phyloP scores from a whole-genome alignment of 2,888 invertebrate genomes.

The Agrilus cyanescens region DNA sequence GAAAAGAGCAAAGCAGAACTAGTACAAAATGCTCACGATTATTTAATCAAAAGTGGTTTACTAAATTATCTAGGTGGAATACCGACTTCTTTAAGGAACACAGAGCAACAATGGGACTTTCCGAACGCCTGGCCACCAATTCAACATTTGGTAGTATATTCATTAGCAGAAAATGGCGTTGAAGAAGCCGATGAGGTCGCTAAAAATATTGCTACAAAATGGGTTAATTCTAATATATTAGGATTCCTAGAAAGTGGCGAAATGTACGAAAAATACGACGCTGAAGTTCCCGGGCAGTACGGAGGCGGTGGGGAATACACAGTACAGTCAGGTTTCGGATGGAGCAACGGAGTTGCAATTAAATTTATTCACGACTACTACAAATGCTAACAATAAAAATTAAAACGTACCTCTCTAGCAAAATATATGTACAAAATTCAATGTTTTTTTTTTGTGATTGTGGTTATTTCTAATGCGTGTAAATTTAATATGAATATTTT shows the following conservation, averaged over 20 bases:
- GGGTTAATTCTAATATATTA: conserved; percentile 54
- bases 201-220: conserved; percentile 50
- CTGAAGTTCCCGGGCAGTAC: conserved; percentile 46
- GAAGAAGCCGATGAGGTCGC: conserved; percentile 46
- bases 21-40: conserved; percentile 42
- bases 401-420: not conserved
- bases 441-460: too few species aligned
- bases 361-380: conserved; percentile 10
- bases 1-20: conserved; percentile 20
- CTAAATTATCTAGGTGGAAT: conserved; percentile 52
- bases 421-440: too few species aligned
- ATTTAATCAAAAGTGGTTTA: conserved; percentile 38
- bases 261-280: conserved; percentile 68
- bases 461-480: too few species aligned
- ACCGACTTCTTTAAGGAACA: conserved; percentile 51
- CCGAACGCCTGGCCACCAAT: conserved; percentile 82
- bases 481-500: too few species aligned
- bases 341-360: conserved; percentile 8
- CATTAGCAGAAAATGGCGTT: conserved; percentile 47
- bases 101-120: conserved; percentile 69
- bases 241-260: conserved; percentile 46
- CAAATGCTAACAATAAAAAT: not conserved
- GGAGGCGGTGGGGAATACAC: conserved; percentile 66
- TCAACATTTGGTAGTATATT: conserved; percentile 60
- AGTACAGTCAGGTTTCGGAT: conserved; percentile 12